Conservation (phyloP, 2,113 vertebrate genomes). For the Tringa solitaria region DNA sequence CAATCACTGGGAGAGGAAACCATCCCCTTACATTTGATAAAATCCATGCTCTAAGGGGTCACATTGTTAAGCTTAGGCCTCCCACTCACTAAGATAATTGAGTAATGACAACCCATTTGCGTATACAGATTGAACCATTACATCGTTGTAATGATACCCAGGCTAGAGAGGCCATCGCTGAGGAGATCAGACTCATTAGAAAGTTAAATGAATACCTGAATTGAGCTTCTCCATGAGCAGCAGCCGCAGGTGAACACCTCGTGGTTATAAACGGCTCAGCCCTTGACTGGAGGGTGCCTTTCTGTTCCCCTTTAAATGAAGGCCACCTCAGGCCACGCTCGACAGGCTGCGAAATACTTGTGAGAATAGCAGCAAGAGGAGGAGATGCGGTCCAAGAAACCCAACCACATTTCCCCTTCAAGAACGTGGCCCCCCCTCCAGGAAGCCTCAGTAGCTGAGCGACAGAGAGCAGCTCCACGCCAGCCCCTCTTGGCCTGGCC, state of each 20-base stretch:
- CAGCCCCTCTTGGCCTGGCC: background rate
- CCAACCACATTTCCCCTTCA: conserved; percentile 35
- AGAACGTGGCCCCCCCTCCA: background rate
- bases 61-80: background rate
- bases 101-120: background rate
- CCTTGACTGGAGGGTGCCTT: background rate
- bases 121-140: background rate
- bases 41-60: background rate
- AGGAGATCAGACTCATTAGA: background rate
- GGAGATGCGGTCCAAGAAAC: conserved; percentile 40
- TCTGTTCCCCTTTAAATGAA: background rate
- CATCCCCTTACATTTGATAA: background rate
- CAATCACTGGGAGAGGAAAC: background rate
- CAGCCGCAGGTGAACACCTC: background rate
- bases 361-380: conserved; percentile 6
- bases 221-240: conserved; percentile 20
- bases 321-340: background rate
- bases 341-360: background rate
- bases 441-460: background rate
- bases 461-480: background rate
- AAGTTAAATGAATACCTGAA: conserved; percentile 17
- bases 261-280: background rate
- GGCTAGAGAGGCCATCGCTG: background rate
- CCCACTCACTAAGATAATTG: background rate
- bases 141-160: background rate